A percentile compares a stretch with the other conserved stretches of the same genome.
Evolutionary conservation across 2,797 vertebrate species (phyloP).

Genomic region (Gymnothorax reevesii): DNA sequence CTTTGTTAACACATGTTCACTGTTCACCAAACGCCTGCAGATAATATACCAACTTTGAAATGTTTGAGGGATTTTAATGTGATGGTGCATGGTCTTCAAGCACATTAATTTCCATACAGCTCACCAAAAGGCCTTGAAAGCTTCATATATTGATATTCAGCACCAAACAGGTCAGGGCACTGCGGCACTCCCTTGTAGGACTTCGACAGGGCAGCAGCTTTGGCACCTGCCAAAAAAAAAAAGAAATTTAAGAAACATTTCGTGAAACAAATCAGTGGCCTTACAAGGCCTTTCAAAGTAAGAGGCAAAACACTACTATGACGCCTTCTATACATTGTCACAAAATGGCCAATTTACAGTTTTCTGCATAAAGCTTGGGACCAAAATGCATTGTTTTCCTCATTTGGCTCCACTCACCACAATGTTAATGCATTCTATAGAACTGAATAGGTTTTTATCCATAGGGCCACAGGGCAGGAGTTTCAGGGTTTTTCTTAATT

Average conservation of each 20-base stretch:
- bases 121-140: conserved; percentile 33
- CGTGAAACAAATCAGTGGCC: neutral
- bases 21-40: neutral
- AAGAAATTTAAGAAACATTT: conserved; percentile 9
- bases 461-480: no score
- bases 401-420: no score
- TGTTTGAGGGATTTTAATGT: neutral
- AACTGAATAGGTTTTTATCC: no score
- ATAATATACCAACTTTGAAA: neutral
- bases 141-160: conserved; percentile 33
- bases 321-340: neutral
- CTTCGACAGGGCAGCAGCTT: conserved; percentile 8
- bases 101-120: neutral
- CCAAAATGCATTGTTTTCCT: no score
- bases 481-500: no score
- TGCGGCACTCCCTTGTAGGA: conserved; percentile 11
- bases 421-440: no score
- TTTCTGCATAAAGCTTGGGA: no score
- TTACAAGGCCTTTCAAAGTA: neutral
- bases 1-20: neutral
- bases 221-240: conserved; percentile 30
- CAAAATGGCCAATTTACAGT: neutral
- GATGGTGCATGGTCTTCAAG: neutral
- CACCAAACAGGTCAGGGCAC: conserved; percentile 21
- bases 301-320: neutral